Conservation (phyloP, 2,888 invertebrate genomes). For the Pseudoips prasinana region DNA sequence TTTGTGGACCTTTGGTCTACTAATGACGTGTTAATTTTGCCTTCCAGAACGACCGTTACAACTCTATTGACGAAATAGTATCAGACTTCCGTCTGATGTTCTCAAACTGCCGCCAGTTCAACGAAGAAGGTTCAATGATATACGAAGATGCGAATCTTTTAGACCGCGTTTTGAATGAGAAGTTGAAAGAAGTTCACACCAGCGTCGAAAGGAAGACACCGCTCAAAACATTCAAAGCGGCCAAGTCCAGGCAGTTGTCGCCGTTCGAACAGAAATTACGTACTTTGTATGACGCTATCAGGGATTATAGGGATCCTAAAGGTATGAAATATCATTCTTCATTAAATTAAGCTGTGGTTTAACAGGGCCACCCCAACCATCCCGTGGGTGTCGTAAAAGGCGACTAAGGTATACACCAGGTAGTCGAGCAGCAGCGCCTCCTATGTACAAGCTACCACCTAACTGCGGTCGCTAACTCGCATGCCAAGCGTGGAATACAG, state of each 20-base stretch:
- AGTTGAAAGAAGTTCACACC: conserved; percentile 88
- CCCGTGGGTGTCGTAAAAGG: no score
- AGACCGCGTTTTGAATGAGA: conserved; percentile 92
- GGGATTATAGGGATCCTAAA: conserved; percentile 88
- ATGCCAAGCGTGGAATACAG: no score
- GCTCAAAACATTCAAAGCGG: conserved; percentile 73
- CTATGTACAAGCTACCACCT: no score
- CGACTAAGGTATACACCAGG: no score
- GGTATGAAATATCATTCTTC: conserved; percentile 48
- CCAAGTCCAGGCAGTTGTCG: conserved; percentile 72
- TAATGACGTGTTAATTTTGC: no score
- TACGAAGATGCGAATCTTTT: conserved; percentile 96
- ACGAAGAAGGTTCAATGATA: conserved; percentile 96
- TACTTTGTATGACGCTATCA: conserved; percentile 93
- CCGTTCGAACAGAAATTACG: conserved; percentile 89
- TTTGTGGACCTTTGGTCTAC: no score
- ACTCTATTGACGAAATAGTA: conserved; percentile 91
- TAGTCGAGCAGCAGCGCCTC: no score
- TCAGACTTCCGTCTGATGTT: conserved; percentile 97
- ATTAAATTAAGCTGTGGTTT: no score
- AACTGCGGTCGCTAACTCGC: no score
- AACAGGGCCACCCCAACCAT: no score
- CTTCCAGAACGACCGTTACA: conserved; percentile 86
- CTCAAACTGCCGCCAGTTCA: conserved; percentile 97
- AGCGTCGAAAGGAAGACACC: conserved; percentile 78